phyloP scores from a whole-genome alignment of 2,888 invertebrate species.

The Trisateles emortualis region DNA sequence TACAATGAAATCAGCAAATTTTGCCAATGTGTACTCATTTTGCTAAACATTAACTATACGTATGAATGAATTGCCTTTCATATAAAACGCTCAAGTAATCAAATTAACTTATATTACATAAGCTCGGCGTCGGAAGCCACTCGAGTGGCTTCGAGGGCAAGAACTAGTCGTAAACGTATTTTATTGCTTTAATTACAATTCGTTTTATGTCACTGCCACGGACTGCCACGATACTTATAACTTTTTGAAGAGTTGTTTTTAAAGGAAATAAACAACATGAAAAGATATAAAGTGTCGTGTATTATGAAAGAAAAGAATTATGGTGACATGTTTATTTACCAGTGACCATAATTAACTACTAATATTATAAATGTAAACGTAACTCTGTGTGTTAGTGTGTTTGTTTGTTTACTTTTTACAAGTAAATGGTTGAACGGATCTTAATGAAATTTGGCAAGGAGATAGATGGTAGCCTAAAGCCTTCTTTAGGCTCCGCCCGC shows the following conservation, averaged over 20 bases:
- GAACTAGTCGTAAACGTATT: constrained; percentile 37
- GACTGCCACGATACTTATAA: constrained; percentile 8
- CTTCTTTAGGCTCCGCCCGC: too few species aligned
- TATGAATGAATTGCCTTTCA: neutral
- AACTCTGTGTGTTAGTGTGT: too few species aligned
- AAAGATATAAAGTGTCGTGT: constrained; percentile 3
- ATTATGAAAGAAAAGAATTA: constrained; percentile 1
- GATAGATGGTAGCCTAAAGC: too few species aligned
- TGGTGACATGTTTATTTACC: neutral
- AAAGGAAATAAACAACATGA: constrained; percentile 3
- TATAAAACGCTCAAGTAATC: neutral
- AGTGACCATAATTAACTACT: too few species aligned
- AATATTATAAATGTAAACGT: too few species aligned
- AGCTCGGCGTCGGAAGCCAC: constrained; percentile 2
- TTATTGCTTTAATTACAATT: constrained; percentile 36
- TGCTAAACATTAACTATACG: neutral
- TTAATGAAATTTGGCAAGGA: too few species aligned
- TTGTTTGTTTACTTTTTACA: too few species aligned
- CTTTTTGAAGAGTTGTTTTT: constrained; percentile 9
- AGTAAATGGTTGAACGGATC: too few species aligned
- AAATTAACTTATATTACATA: constrained; percentile 4
- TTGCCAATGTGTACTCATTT: too few species aligned
- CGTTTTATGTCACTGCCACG: constrained; percentile 12
- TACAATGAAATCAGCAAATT: neutral
- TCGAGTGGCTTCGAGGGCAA: constrained; percentile 19